Evolutionary conservation across 1,140 invertebrate genomes (phyloP), one percentile per base, ranked within the genome.

Genomic region (Meteorus sp.): DNA sequence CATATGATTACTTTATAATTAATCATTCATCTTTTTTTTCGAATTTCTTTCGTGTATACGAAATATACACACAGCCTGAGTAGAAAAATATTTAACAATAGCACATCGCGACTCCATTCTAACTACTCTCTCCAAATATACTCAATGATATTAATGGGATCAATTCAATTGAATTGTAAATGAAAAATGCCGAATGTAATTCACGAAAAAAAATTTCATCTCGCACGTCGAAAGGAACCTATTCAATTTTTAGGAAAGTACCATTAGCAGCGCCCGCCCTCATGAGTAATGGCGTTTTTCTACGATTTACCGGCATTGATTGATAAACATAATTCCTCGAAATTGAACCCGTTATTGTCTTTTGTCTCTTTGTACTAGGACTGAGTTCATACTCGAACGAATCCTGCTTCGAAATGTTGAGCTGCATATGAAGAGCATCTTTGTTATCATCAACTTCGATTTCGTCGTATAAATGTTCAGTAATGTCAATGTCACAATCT

Each of bases 361-460:
- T 80, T 52, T 77, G 78, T 17, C 74, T 68, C 50, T 80, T 80
- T 0, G 67, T 60, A 41, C 60, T 65, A 1, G 75, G 67, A 43
- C 66, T 70, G 0, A 74, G 41, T n/a, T 79, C 71, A 45, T 76
- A 80, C 6, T 72, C 71, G 25, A 67, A 74, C 2, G 67, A 58
- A 9, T 69, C 47, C 0, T 73, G 60, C 22, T 72, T 74, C 0
- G 72, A 62, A 11, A 78, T 73, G 25, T 74, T 77, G n/a, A 83
- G 63, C 19, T 76, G 72, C 66, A 79, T 76, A 37, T 78, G 74
- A 0, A 83, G 57, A 0, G 72, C 48, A 0, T 80, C 78, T 52
- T 83, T 82, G 33, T 81, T 78, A 17, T 83, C 81, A 39, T 81
- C 81, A 7, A 84, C 77, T 20, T 84, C 82, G 15, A 84, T 78